Percentiles rank a stretch among this genome's conserved stretches.
phyloP scores from a whole-genome alignment of 1,140 invertebrate genomes.

The Odontomachus brunneus region DNA sequence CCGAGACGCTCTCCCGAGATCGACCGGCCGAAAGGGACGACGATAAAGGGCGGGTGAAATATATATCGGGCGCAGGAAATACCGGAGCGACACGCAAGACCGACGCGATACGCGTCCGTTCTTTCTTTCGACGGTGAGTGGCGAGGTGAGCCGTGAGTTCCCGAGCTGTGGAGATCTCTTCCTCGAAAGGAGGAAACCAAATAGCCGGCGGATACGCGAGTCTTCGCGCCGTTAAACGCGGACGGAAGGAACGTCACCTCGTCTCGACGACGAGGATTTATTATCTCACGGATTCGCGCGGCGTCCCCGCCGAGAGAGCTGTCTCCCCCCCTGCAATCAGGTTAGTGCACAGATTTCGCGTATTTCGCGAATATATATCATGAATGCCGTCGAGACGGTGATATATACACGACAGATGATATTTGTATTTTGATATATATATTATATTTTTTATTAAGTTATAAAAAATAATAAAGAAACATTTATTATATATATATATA shows the following conservation, averaged over 20 bases:
- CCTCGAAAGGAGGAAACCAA: slow-evolving; percentile 11
- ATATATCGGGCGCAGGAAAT: slow-evolving; percentile 57
- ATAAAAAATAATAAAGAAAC: no score
- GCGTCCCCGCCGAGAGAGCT: not conserved
- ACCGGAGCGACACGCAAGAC: slow-evolving; percentile 48
- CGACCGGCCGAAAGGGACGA: slow-evolving; percentile 26
- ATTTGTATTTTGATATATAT: no score
- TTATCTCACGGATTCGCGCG: slow-evolving; percentile 30
- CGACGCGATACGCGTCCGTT: slow-evolving; percentile 38
- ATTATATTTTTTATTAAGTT: no score
- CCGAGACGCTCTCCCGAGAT: not conserved
- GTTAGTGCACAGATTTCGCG: not conserved
- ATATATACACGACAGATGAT: no score
- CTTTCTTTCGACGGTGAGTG: slow-evolving; percentile 7
- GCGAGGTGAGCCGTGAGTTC: not conserved
- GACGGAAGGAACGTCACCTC: slow-evolving; percentile 33
- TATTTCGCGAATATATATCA: no score
- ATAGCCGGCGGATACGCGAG: not conserved
- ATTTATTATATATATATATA: no score
- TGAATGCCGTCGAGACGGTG: no score
- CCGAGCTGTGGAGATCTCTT: slow-evolving; percentile 38
- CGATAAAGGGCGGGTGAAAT: slow-evolving; percentile 33
- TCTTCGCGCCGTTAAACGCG: slow-evolving; percentile 24
- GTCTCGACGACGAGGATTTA: slow-evolving; percentile 32
- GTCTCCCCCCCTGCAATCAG: not conserved